These are phyloP conservation scores for Sminthopsis crassicaudata DNA, from an alignment of 2,113 vertebrate genomes.

Conservation along the genomic window DNA sequence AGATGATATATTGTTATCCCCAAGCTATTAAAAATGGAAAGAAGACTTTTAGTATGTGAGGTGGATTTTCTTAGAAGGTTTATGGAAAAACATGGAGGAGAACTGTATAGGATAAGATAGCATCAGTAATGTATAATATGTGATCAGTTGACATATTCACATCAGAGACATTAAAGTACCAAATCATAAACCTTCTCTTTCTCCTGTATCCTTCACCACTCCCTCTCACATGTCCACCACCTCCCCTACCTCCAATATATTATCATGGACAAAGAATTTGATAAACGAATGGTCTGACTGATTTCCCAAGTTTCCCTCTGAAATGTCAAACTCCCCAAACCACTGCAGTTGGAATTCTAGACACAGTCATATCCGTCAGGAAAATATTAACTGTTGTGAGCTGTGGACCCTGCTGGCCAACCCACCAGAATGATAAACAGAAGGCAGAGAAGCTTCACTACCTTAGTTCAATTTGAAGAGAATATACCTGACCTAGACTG, in stretches of 20 bases:
- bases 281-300: slow-evolving; percentile 59
- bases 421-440: slow-evolving; percentile 25
- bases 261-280: slow-evolving; percentile 51
- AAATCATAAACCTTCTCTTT: neutral
- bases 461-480: slow-evolving; percentile 31
- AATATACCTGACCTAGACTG: slow-evolving; percentile 59
- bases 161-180: neutral
- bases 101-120: neutral
- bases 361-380: slow-evolving; percentile 66
- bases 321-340: slow-evolving; percentile 52
- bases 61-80: neutral
- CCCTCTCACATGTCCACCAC: neutral
- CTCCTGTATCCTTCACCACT: neutral
- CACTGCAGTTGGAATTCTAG: slow-evolving; percentile 71
- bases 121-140: neutral
- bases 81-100: neutral
- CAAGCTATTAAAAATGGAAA: neutral
- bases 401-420: slow-evolving; percentile 59
- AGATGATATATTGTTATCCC: neutral
- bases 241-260: neutral
- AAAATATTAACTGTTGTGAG: slow-evolving; percentile 71
- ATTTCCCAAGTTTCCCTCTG: slow-evolving; percentile 58
- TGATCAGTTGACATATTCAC: neutral
- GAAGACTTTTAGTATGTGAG: neutral
- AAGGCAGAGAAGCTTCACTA: neutral